A percentile compares a stretch with the other conserved stretches of the same genome.
Evolutionary conservation across 1,140 invertebrate species (phyloP).

Genomic region (Branchinecta lynchi): DNA sequence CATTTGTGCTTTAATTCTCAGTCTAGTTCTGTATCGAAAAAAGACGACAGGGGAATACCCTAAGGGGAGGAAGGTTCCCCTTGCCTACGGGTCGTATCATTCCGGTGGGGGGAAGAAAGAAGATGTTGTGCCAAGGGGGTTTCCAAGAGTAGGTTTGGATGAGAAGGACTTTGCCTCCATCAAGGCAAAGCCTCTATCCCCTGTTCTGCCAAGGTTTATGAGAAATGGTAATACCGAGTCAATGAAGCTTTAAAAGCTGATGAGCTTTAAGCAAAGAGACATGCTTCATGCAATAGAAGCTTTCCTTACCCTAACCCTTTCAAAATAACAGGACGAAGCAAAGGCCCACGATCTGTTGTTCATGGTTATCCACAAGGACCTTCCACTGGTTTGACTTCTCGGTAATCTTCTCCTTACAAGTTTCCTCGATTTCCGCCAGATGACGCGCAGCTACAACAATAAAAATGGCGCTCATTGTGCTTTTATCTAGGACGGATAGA

Average conservation of each 20-base stretch:
- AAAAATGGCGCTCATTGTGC: too few relatives aligned
- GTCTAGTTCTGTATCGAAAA: conserved; percentile 45
- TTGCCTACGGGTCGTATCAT: conserved; percentile 16
- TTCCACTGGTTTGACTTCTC: too few relatives aligned
- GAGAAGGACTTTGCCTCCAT: neutral
- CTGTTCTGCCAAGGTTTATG: conserved; percentile 5
- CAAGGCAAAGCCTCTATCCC: neutral
- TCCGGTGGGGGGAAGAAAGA: conserved; percentile 14
- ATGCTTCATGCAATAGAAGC: too few relatives aligned
- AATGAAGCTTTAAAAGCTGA: neutral
- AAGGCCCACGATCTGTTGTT: too few relatives aligned
- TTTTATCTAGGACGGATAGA: too few relatives aligned
- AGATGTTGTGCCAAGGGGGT: conserved; percentile 18
- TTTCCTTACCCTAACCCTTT: too few relatives aligned
- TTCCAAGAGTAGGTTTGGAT: conserved; percentile 19
- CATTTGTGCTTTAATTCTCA: conserved; percentile 47
- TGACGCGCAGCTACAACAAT: too few relatives aligned
- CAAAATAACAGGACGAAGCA: too few relatives aligned
- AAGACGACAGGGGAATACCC: conserved; percentile 25
- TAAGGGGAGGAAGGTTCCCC: conserved; percentile 13
- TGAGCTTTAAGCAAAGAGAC: too few relatives aligned
- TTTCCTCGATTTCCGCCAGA: too few relatives aligned
- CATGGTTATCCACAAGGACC: too few relatives aligned
- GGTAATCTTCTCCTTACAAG: too few relatives aligned
- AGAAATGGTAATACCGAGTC: conserved; percentile 1